Evolutionary conservation across 2,888 invertebrate genomes (phyloP).

Genomic region (Baccha elongata): DNA sequence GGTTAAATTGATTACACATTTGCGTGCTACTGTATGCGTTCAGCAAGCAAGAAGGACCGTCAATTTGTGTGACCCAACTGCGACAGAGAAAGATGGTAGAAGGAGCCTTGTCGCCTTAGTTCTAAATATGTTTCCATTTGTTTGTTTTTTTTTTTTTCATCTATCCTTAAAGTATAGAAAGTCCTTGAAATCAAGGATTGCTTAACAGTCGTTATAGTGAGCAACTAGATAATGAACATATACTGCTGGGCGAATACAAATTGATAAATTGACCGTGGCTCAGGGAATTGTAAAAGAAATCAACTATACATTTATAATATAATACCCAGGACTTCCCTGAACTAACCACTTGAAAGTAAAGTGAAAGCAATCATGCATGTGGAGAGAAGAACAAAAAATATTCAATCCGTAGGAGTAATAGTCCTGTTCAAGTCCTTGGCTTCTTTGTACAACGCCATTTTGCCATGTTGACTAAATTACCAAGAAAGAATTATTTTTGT

Average conservation of each 20-base stretch:
- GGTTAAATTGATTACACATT: conserved; percentile 24
- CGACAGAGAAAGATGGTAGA: not conserved
- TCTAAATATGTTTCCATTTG: not conserved
- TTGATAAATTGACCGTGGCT: conserved; percentile 17
- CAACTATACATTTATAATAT: not conserved
- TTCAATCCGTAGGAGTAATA: not conserved
- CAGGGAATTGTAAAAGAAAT: conserved; percentile 1
- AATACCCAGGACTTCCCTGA: not conserved
- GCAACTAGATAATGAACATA: not conserved
- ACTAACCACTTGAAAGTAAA: not conserved
- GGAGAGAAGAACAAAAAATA: not conserved
- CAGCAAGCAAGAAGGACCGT: not conserved
- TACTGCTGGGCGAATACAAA: conserved; percentile 3
- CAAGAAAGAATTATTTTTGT: not conserved
- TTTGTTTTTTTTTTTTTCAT: not conserved
- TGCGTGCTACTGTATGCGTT: conserved; percentile 2
- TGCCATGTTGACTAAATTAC: not conserved
- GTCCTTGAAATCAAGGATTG: conserved; percentile 2
- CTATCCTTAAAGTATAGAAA: not conserved
- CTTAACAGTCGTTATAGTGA: not conserved
- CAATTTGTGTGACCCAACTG: not conserved
- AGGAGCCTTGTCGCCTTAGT: not conserved
- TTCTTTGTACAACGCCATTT: not conserved
- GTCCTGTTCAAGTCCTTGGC: not conserved
- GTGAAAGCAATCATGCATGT: conserved; percentile 4